These are phyloP conservation scores for Palythoa grandis DNA, from an alignment of 92 coral and sea anemone species.

Conservation along the genomic window DNA sequence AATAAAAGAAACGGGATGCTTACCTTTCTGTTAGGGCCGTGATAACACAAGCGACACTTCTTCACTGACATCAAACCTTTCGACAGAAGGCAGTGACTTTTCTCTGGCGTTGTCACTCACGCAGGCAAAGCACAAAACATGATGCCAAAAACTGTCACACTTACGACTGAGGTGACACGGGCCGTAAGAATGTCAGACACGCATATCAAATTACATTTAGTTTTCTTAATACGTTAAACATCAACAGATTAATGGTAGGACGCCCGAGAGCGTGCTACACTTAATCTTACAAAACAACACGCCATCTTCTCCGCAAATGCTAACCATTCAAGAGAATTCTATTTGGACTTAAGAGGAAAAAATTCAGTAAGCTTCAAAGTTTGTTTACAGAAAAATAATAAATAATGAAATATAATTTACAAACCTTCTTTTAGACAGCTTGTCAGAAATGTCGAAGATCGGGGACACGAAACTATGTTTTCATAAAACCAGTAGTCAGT, in stretches of 20 bases:
- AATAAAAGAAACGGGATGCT: constrained; percentile 24
- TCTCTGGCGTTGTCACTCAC: not conserved
- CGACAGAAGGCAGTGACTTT: not conserved
- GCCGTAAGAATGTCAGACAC: not conserved
- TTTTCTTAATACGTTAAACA: constrained; percentile 26
- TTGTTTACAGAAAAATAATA: too few relatives aligned
- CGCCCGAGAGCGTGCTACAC: not conserved
- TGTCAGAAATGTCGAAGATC: too few relatives aligned
- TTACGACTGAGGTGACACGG: not conserved
- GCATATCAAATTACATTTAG: constrained; percentile 42
- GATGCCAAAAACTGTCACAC: constrained; percentile 3
- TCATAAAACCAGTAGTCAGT: too few relatives aligned
- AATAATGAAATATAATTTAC: too few relatives aligned
- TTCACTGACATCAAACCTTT: not conserved
- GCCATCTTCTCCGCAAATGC: not conserved
- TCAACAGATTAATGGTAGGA: constrained; percentile 1
- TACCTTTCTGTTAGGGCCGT: constrained; percentile 5
- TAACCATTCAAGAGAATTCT: not conserved
- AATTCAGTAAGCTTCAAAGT: too few relatives aligned
- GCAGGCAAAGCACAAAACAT: not conserved
- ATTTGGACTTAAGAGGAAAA: too few relatives aligned
- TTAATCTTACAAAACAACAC: not conserved
- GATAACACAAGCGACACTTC: not conserved
- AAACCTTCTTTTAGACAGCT: too few relatives aligned
- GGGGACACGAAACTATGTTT: too few relatives aligned